These are phyloP conservation scores for Thamnophis elegans DNA, from an alignment of 2,797 vertebrate genomes.

Conservation along the genomic window DNA sequence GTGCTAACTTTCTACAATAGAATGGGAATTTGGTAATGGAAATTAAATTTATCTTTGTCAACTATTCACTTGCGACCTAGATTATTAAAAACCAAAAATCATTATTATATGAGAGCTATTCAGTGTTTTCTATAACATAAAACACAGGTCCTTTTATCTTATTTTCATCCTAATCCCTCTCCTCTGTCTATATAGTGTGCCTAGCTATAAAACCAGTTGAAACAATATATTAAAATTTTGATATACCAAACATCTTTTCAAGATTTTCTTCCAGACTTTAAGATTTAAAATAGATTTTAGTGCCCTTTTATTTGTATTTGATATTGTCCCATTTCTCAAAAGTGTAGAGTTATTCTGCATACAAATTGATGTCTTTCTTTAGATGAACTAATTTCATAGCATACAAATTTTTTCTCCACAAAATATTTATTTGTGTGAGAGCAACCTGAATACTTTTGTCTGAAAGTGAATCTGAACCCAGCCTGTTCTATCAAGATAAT, in stretches of 20 bases:
- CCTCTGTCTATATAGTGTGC: constrained; percentile 30
- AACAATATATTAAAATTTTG: constrained; percentile 1
- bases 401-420: background rate
- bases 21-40: constrained; percentile 58
- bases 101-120: constrained; percentile 42
- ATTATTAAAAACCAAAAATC: constrained; percentile 60
- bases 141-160: background rate
- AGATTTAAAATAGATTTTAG: background rate
- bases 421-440: background rate
- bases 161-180: background rate
- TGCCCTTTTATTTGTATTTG: background rate
- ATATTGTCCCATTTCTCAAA: background rate
- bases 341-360: background rate
- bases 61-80: constrained; percentile 50
- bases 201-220: background rate
- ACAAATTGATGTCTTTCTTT: background rate
- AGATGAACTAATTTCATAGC: background rate
- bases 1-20: too few relatives aligned
- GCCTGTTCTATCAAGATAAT: background rate
- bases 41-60: constrained; percentile 54
- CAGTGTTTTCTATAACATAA: constrained; percentile 48
- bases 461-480: background rate
- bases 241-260: background rate
- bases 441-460: background rate
- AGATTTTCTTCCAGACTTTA: background rate